A percentile compares a stretch with the other conserved stretches of the same genome.
These are phyloP conservation scores for Brachionus plicatilis DNA, from an alignment of 1,140 invertebrate genomes.

Conservation along the genomic window DNA sequence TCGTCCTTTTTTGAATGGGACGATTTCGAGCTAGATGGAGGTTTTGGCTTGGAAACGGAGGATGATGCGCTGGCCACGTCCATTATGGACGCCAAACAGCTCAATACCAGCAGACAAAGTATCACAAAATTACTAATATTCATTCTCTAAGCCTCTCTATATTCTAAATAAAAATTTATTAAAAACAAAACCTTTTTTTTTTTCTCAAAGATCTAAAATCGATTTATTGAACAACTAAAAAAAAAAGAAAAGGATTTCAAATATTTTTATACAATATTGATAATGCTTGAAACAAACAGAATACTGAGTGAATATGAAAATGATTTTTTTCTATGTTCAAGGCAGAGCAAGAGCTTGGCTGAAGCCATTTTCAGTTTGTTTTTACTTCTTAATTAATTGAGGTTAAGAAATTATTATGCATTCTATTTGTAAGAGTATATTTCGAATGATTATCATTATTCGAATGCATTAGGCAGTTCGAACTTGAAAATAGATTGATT, in stretches of 20 bases:
- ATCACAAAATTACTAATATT: not conserved
- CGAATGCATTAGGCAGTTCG: not conserved
- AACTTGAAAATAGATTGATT: not conserved
- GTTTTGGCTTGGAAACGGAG: constrained; percentile 34
- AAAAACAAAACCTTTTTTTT: not conserved
- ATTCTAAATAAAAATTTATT: not conserved
- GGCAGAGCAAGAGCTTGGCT: not conserved
- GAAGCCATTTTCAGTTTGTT: not conserved
- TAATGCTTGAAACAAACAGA: not conserved
- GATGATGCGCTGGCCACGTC: not conserved
- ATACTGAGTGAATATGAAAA: not conserved
- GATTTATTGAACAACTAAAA: not conserved
- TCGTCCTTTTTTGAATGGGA: not conserved
- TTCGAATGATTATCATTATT: not conserved
- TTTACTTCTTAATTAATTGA: constrained; percentile 13
- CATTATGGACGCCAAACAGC: not conserved
- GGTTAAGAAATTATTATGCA: constrained; percentile 12
- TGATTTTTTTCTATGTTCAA: not conserved
- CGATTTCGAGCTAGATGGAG: not conserved
- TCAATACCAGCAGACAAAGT: not conserved
- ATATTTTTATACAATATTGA: not conserved
- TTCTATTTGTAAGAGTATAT: not conserved
- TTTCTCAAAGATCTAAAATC: not conserved
- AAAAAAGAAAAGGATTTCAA: not conserved
- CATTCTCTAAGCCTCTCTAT: not conserved